phyloP scores from a whole-genome alignment of 2,113 vertebrate species.

The Thymallus thymallus region DNA sequence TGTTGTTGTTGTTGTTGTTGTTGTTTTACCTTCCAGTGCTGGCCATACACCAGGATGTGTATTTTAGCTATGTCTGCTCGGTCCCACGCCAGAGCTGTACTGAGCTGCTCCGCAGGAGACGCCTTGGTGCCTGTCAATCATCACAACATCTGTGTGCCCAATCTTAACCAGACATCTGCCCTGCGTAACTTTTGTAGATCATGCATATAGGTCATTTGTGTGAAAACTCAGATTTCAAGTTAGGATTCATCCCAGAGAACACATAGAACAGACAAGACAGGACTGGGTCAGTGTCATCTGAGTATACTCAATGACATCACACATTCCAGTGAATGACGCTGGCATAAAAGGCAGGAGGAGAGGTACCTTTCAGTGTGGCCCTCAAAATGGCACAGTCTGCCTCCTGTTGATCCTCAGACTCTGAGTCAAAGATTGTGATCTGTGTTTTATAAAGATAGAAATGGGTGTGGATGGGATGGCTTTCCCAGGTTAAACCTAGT shows the following conservation, averaged over 20 bases:
- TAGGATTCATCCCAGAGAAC: too few species aligned
- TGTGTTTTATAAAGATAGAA: constrained; percentile 55
- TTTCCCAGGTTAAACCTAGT: not conserved
- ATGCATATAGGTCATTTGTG: too few species aligned
- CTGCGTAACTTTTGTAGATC: too few species aligned
- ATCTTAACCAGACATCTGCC: not conserved
- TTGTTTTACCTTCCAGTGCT: constrained; percentile 90
- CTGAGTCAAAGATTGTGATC: constrained; percentile 93
- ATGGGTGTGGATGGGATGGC: not conserved
- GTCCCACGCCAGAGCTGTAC: constrained; percentile 89
- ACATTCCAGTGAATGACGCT: not conserved
- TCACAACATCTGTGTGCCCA: constrained; percentile 4
- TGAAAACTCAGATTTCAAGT: too few species aligned
- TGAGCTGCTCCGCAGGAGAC: constrained; percentile 85
- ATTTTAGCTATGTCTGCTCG: constrained; percentile 91
- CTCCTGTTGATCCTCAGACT: constrained; percentile 87
- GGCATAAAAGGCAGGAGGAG: not conserved
- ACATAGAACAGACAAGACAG: not conserved
- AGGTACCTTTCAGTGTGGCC: constrained; percentile 85
- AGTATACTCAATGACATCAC: not conserved
- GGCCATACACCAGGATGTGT: constrained; percentile 86
- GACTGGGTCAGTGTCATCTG: not conserved
- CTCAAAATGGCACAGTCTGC: constrained; percentile 88
- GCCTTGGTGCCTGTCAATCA: constrained; percentile 80
- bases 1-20: not conserved